Base-by-base conservation (phyloP, 1,140 invertebrate genomes). In the Scaptomyza hsui region DNA sequence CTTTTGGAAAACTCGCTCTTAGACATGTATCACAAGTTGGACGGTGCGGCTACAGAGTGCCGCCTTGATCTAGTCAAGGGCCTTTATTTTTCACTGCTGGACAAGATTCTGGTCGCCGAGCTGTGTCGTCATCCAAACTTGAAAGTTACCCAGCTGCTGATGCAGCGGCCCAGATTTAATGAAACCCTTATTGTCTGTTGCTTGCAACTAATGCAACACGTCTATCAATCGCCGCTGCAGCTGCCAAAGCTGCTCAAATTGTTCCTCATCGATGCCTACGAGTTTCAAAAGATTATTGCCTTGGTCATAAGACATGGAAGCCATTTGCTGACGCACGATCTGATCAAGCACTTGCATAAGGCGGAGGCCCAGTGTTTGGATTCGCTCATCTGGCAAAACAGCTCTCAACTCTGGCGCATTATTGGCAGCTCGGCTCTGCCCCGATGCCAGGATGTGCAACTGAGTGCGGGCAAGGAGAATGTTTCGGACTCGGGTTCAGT, bases 221-320 rank as follows among this genome's bases (percentile, higher is more conserved):
- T 96, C 0, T 97, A 97, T 86, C 92, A 93, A 60, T 29, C 29
- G 0, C 10, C 6, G 4, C 93, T 95, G 57, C 94, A 94, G 44
- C 99, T 99, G 92, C 98, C 98, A 0, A 98, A 97, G 95, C 95
- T 99, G 47, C 91, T 99, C n/a, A 94, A 97, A 12, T 95, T 96
- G 24, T 94, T 97, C 62, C 92, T 94, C 18, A 90, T 99, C 0
- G 94, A 96, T 56, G 94, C 97, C 0, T 97, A 96, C 90, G 93
- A 98, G 88, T 99, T 99, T 92, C 99, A 99, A 89, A 98, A 98
- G 93, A 96, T 99, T 9, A 97, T 99, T 69, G 98, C 99, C 92
- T 92, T 98, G 6, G 95, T 99, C 39, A 97, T 99, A 15, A 93
- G 97, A 44, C 95, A 95, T 3, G 95, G 96, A 0, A 96, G 97